Evolutionary conservation across 2,797 vertebrate species (phyloP).

Genomic region (Australoheros facetus): DNA sequence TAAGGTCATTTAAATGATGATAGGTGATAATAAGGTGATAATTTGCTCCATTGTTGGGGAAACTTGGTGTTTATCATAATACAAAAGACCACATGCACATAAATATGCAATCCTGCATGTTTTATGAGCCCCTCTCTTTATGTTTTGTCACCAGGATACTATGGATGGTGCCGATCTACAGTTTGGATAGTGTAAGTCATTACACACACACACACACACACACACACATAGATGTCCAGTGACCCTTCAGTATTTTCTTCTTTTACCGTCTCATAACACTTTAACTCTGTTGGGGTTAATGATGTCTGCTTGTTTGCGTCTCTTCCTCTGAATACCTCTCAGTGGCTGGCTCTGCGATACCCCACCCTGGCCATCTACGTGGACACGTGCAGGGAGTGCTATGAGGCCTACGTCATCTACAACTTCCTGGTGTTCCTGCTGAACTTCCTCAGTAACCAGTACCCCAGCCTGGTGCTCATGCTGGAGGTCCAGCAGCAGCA

Average conservation of each 20-base stretch:
- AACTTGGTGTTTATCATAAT: background rate
- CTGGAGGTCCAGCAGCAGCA: slow-evolving; percentile 96
- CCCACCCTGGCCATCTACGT: slow-evolving; percentile 94
- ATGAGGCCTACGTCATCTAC: slow-evolving; percentile 98
- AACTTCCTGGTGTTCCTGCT: slow-evolving; percentile 97
- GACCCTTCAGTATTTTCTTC: background rate
- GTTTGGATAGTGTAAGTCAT: slow-evolving; percentile 95
- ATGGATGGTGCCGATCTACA: slow-evolving; percentile 99
- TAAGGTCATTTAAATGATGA: too few species aligned
- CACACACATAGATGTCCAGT: too few species aligned
- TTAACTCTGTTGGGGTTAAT: background rate
- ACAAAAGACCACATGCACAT: background rate
- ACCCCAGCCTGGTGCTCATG: slow-evolving; percentile 92
- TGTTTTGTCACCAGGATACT: slow-evolving; percentile 83
- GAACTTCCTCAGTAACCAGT: slow-evolving; percentile 93
- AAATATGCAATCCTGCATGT: background rate
- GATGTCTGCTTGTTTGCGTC: background rate
- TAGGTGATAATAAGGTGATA: background rate
- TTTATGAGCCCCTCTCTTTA: background rate
- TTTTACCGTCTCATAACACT: background rate
- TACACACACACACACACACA: background rate
- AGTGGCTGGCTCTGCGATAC: slow-evolving; percentile 96
- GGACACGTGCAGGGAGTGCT: slow-evolving; percentile 97
- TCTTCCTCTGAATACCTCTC: background rate
- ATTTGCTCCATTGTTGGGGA: background rate